Evolutionary conservation across 2,888 invertebrate species (phyloP), one percentile per base, ranked within the genome.

Genomic region (Sycophila texana): DNA sequence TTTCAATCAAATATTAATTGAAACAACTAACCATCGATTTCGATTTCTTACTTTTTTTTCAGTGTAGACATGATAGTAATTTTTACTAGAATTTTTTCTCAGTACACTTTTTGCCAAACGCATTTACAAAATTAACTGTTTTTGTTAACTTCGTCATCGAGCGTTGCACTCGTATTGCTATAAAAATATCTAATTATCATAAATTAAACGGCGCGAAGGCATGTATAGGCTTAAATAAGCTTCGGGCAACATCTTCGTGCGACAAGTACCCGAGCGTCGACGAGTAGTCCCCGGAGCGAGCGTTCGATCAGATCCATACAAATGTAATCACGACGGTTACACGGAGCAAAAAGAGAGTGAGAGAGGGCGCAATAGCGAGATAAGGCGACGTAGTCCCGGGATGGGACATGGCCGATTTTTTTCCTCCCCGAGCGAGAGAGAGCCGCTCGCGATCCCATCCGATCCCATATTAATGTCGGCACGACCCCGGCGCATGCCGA

Each of bases 291-390:
- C 16, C n/a, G 13, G 12, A 53, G 16, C 61, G 49, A 61, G 10
- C 61, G 49, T n/a, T 68, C 83, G 85, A 87, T 88, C 88, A 83
- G 86, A 87, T 87, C 85, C 86, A 86, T 86, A 86, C 84, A 85
- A 88, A 86, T 86, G 86, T 84, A 87, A 87, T 87, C 86, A 86
- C 87, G 85, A 87, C 84, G 80, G 76, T 81, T 72, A 73, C 66
- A 67, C 55, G 74, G 70, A 70, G 74, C 68, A 77, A 76, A 74
- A 74, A 67, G 20, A 68, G n/a, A 60, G 60, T 12, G 16, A 49
- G 26, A 51, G 22, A 49, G 61, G 26, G 58, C 47, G 61, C 61
- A 14, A 58, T 26, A 20, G 58, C 47, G 61, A 72, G 22, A 58
- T 26, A 20, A 26, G n/a, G 10, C 74, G 66, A 47, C 20, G 20